Evolutionary conservation across 1,140 invertebrate species (phyloP), one percentile per base, ranked within the genome.

Genomic region (Scaptomyza graminum): DNA sequence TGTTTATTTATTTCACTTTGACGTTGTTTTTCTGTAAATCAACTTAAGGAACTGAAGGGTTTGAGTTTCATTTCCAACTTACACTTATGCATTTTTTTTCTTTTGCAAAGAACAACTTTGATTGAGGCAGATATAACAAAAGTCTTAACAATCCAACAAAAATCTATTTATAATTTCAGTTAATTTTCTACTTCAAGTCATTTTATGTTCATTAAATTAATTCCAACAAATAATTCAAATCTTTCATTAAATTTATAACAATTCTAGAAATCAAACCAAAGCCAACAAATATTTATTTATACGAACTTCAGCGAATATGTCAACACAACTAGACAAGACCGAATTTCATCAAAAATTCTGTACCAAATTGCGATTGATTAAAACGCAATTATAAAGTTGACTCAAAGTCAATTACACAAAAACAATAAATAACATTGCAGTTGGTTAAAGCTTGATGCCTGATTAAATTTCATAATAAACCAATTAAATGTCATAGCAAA

Each of bases 401-500:
- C 47, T 25, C 16, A 49, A 49, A 25, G 11, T 12, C 28, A 54
- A 6, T 39, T 34, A 15, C 31, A 39, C 8, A 7, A 57, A 28
- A 16, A 13, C 31, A 54, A 41, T 12, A 41, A n/a, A 6, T 41
- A 1, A 41, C 11, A 12, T 9, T 18, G 15, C 31, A 31, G 46
- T 57, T 34, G 31, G 46, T 57, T 46, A 46, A 46, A 57, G 5
- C 55, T 9, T 34, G 25, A 25, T 16, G 25, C 41, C 28, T 46
- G 11, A 22, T 22, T n/a, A 37, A 41, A 41, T n/a, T 41, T 18
- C 11, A 18, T 18, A 12, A 56, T 25, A 28, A 11, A 15, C 18
- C n/a, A 57, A 57, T 57, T 31, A 46, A 57, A n/a, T n/a, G 12
- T 12, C 37, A n/a, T n/a, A n/a, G 12, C n/a, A 41, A 11, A 25